Base-by-base conservation (phyloP, 2,797 vertebrate species). In the Rhincodon typus region DNA sequence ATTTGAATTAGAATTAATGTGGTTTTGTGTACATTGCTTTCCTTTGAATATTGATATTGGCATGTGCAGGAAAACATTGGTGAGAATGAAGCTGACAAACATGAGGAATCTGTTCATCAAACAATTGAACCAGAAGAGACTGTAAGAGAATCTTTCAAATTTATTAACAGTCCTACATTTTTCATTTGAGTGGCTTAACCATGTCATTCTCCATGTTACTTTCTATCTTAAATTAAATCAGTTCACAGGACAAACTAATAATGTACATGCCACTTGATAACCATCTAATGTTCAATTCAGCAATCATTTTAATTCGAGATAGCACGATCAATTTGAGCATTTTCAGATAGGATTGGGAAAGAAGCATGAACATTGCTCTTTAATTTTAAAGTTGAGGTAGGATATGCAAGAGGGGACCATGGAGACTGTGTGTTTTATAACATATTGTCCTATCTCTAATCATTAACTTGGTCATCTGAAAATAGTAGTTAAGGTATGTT, bases 11-110 rank as follows among this genome's bases (percentile, higher is more conserved):
- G n/a, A n/a, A n/a, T n/a, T n/a, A n/a, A n/a, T n/a, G n/a, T n/a
- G n/a, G n/a, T n/a, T 93, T 53, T 74, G 21, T 53, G 27, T 7
- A 17, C 38, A 74, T 53, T 95, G 70, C 70, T 95, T 95, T 53
- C 70, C 70, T 30, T 91, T 46, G 17, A 95, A 74, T 34, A 50
- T 95, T 46, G 93, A 50, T 94, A 15, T 74, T 95, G 70, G 23
- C 53, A 27, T 94, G 38, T 77, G 94, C 94, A 95, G 94, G 94
- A 77, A 53, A 95, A 95, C 69, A 53, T 77, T 95, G 67, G 38
- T 70, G 94, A 95, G 94, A 95, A n/a, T 34, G 70, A 95, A 77
- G 27, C 69, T 34, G 42, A 72, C 46, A 95, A 50, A 25, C 2
- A 77, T 50, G 27, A 53, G 15, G 70, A 95, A 50, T 8, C 69